Conservation (phyloP, 2,797 vertebrate genomes). For the Trematomus bernacchii region DNA sequence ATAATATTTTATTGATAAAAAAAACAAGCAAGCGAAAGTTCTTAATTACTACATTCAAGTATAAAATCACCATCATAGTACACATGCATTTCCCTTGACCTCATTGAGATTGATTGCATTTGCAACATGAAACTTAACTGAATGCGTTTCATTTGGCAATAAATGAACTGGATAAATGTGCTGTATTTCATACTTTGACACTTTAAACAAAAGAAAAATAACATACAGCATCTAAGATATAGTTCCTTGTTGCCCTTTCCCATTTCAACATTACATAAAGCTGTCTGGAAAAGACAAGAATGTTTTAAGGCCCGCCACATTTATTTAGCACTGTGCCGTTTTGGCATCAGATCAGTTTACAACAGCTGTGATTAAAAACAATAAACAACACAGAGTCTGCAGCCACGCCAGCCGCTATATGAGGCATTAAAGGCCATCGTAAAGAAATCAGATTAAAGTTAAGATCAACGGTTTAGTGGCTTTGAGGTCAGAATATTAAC, state of each 20-base stretch:
- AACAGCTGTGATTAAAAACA: neutral
- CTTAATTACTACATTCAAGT: constrained; percentile 71
- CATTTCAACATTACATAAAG: neutral
- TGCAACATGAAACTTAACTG: constrained; percentile 18
- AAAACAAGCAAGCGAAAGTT: constrained; percentile 61
- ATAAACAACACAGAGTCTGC: neutral
- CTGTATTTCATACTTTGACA: constrained; percentile 1
- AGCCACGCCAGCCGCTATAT: neutral
- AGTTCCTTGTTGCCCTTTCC: neutral
- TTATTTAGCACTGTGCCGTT: neutral
- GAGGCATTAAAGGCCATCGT: neutral
- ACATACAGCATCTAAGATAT: constrained; percentile 19
- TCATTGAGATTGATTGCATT: constrained; percentile 55
- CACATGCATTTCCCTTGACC: constrained; percentile 73
- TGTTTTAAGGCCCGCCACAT: neutral
- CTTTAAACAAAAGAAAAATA: constrained; percentile 1
- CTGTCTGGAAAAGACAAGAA: neutral
- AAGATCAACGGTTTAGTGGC: neutral
- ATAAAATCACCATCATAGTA: constrained; percentile 69
- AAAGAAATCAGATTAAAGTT: neutral
- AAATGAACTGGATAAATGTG: constrained; percentile 25
- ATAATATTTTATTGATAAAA: constrained; percentile 72
- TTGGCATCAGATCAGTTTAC: constrained; percentile 20
- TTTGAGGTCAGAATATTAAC: neutral
- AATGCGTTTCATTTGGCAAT: constrained; percentile 18